Conservation (phyloP, 2,113 vertebrate species). For the human (Homo sapiens) region GRCh38 chr12:54341501-54342000, state of each 20-base stretch:
- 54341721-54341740: background rate
- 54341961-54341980: background rate
- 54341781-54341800: background rate
- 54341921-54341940: background rate
- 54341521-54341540: slow-evolving; percentile 82
- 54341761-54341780: background rate
- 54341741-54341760: background rate
- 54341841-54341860: background rate
- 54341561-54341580: slow-evolving; percentile 80
- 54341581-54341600: slow-evolving; percentile 79
- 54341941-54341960: background rate
- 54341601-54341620: slow-evolving; percentile 75
- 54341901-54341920: background rate
- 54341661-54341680: slow-evolving; percentile 47
- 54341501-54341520: slow-evolving; percentile 82
- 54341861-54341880: background rate
- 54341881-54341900: background rate
- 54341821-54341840: background rate
- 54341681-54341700: background rate
- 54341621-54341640: slow-evolving; percentile 57
- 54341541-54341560: slow-evolving; percentile 82
- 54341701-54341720: background rate
- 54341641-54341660: slow-evolving; percentile 52
- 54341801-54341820: background rate
- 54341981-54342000: background rate